These are phyloP conservation scores for Andrena chrysosceles DNA, from an alignment of 2,888 invertebrate genomes.

Conservation along the genomic window DNA sequence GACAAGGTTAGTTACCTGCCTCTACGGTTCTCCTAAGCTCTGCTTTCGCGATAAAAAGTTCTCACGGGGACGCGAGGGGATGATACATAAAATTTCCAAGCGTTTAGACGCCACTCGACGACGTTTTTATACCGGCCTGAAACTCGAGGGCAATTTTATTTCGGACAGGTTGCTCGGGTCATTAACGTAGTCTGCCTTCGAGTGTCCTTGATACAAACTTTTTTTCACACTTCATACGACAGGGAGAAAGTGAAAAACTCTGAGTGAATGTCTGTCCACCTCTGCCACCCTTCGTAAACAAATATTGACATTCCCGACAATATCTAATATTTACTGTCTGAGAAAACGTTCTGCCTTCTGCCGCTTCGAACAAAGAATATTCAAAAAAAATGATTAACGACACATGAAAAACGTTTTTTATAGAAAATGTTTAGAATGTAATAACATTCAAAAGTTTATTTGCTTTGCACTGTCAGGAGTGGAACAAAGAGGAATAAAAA, in stretches of 20 bases:
- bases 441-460: no score
- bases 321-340: neutral
- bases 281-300: neutral
- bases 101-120: constrained; percentile 30
- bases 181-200: constrained; percentile 34
- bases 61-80: neutral
- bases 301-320: constrained; percentile 7
- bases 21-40: constrained; percentile 16
- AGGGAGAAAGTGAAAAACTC: constrained; percentile 1
- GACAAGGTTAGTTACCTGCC: constrained; percentile 42
- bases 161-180: constrained; percentile 34
- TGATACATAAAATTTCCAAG: constrained; percentile 56
- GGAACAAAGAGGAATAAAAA: neutral
- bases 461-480: no score
- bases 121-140: constrained; percentile 30
- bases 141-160: constrained; percentile 44
- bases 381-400: no score
- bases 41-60: constrained; percentile 39
- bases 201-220: constrained; percentile 22
- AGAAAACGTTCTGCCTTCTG: neutral
- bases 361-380: no score
- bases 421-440: no score
- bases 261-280: constrained; percentile 6
- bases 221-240: neutral
- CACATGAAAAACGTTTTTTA: no score